phyloP scores from a whole-genome alignment of 2,888 invertebrate species.

The Sicus ferrugineus region DNA sequence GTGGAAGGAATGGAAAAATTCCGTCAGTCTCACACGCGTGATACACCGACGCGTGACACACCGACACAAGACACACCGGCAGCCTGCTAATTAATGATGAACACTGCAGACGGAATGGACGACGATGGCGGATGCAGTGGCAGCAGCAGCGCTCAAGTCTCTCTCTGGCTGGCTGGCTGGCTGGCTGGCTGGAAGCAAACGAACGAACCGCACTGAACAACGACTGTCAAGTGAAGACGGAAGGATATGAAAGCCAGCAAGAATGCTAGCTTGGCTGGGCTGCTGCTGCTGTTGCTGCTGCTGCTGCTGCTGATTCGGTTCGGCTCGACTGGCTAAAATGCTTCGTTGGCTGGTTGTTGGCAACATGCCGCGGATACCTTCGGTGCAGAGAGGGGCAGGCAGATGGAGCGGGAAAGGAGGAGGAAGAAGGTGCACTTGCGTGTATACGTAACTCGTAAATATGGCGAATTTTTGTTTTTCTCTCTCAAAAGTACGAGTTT shows the following conservation, averaged over 20 bases:
- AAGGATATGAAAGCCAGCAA: conserved; percentile 19
- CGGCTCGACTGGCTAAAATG: neutral
- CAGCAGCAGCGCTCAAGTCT: neutral
- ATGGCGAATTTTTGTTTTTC: neutral
- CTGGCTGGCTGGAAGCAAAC: neutral
- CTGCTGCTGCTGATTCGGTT: neutral
- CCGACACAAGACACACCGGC: too few relatives aligned
- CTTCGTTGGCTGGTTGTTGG: neutral
- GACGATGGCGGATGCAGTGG: neutral
- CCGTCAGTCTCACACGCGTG: too few relatives aligned
- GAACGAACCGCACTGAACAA: neutral
- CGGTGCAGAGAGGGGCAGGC: neutral
- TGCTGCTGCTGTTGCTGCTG: too few relatives aligned
- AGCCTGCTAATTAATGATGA: too few relatives aligned
- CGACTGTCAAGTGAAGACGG: conserved; percentile 6
- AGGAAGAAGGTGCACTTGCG: neutral
- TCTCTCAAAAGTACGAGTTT: too few relatives aligned
- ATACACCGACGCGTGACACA: too few relatives aligned
- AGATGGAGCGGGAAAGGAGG: too few relatives aligned
- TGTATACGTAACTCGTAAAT: neutral
- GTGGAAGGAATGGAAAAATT: neutral
- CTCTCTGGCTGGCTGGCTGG: neutral
- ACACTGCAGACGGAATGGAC: neutral
- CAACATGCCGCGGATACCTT: neutral
- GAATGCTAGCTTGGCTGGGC: neutral